These are phyloP conservation scores for Myotis daubentonii DNA, from an alignment of 2,797 vertebrate genomes.

Conservation along the genomic window DNA sequence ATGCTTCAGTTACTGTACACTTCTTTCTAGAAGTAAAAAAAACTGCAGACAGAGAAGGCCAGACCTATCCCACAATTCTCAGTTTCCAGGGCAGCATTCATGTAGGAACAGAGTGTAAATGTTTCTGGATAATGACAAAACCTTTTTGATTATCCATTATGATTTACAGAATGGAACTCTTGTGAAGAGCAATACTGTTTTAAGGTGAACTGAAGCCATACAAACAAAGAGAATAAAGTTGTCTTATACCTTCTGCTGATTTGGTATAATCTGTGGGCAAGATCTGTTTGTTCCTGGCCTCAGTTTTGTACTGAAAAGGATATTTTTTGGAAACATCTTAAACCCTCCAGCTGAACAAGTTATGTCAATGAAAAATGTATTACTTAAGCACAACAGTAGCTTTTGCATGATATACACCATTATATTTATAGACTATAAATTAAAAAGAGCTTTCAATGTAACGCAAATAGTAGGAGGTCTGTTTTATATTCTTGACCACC, in stretches of 20 bases:
- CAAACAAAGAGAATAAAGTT: not conserved
- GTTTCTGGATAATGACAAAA: not conserved
- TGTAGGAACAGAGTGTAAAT: not conserved
- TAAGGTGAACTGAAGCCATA: not conserved
- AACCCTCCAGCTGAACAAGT: not conserved
- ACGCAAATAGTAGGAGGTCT: not conserved
- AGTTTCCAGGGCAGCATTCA: conserved; percentile 51
- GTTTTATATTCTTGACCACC: not conserved
- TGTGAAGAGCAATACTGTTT: not conserved
- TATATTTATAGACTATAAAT: not conserved
- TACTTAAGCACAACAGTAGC: not conserved
- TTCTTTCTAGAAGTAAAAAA: conserved; percentile 25
- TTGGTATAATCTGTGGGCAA: not conserved
- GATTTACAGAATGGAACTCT: not conserved
- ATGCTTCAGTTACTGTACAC: not conserved
- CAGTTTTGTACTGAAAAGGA: not conserved
- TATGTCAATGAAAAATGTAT: not conserved
- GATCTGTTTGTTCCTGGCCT: not conserved
- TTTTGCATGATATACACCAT: not conserved
- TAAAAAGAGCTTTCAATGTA: conserved; percentile 25
- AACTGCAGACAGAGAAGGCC: not conserved
- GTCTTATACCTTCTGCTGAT: not conserved
- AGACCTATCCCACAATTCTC: not conserved
- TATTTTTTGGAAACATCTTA: not conserved
- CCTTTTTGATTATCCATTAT: not conserved